Base-by-base conservation (phyloP, 2,888 invertebrate genomes). In the Crematogaster levior region DNA sequence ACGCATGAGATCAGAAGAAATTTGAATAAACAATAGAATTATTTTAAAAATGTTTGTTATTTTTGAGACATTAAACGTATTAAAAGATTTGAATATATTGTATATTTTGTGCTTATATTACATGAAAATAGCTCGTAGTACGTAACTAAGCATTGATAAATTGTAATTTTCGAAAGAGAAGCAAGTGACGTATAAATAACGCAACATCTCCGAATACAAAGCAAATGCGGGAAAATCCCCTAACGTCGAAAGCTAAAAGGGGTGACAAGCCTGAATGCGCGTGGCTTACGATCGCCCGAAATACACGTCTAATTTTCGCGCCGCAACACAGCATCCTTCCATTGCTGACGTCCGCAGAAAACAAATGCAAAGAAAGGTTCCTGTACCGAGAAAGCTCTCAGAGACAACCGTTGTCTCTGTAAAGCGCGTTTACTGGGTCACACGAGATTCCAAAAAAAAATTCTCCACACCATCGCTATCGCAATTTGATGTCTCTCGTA, bases 291-390 rank as follows among this genome's bases (percentile, higher is more conserved):
- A 75, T 66, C 75, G 75, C 68, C 68, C 75, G 68, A 75, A 75
- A 75, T 75, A 75, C 75, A 68, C 75, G 27, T 75, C 75, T 75
- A 75, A 66, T 75, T 75, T 66, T 75, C 75, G 68, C 75, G 27
- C 5, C 27, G 66, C 73, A 56, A 58, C 72, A 24, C 58, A 58
- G 58, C 58, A 40, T 75, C 68, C 40, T 68, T 75, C 40, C 37
- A n/a, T 53, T 15, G 75, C 68, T 30, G 40, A 40, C 65, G 66
- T n/a, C 27, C 15, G 48, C 37, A 27, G 27, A 68, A 53, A 75
- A 75, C 70, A 75, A 75, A 68, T 12, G 37, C 27, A 15, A 53
- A 40, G 51, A 75, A 53, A 21, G 66, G 6, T 63, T 34, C 66
- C 46, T 15, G 46, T 65, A 75, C 66, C 75, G 40, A 75, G 75